Conservation (phyloP, 2,797 vertebrate genomes). For the Phoebastria nigripes region DNA sequence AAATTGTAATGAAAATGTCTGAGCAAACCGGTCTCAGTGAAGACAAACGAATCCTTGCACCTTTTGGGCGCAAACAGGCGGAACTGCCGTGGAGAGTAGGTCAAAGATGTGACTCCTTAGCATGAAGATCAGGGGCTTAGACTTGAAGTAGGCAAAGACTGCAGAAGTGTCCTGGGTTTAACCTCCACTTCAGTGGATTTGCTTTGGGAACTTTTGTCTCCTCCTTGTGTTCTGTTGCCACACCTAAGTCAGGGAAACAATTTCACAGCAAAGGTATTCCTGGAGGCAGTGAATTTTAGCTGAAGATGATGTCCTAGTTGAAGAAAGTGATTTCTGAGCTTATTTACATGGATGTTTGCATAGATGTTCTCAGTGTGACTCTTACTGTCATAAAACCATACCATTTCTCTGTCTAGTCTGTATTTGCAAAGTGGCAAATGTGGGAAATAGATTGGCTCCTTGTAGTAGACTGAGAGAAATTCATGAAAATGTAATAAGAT, state of each 20-base stretch:
- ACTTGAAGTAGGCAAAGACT: neutral
- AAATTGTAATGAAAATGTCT: conserved; percentile 34
- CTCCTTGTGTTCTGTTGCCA: neutral
- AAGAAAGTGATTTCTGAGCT: neutral
- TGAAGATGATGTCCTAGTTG: neutral
- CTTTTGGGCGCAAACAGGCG: neutral
- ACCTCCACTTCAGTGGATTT: neutral
- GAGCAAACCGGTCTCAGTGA: neutral
- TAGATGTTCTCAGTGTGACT: neutral
- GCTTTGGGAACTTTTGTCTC: neutral
- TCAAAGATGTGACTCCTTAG: neutral
- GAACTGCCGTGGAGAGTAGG: neutral
- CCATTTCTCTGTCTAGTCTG: neutral
- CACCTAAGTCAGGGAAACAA: neutral
- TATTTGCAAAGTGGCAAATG: neutral
- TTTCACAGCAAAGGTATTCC: neutral
- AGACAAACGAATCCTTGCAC: conserved; percentile 14
- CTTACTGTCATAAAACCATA: neutral
- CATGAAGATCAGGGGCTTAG: neutral
- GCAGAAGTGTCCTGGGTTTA: neutral
- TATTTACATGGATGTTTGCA: neutral
- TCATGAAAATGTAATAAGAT: neutral
- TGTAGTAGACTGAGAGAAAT: neutral
- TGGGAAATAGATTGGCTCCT: neutral
- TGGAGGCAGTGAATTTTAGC: neutral